Evolutionary conservation across 37 sponge, comb jelly and placozoan genomes (phyloP).

Genomic region (Corticium candelabrum): DNA sequence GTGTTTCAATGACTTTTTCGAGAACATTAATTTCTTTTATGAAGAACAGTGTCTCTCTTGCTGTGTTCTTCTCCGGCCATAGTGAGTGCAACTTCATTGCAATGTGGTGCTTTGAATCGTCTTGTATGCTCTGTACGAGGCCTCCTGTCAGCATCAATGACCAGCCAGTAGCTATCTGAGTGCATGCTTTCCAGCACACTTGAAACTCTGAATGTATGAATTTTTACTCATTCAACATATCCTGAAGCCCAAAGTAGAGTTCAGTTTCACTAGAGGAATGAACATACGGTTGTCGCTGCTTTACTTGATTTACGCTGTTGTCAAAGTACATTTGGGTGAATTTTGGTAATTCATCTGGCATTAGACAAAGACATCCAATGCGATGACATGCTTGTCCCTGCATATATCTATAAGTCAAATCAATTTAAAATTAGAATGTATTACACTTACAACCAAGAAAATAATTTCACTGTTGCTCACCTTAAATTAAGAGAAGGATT

Average conservation of each 20-base stretch:
- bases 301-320: not conserved
- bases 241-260: not conserved
- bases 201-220: no score
- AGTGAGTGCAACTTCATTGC: conserved; percentile 19
- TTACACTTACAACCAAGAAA: no score
- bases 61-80: conserved; percentile 9
- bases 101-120: conserved; percentile 13
- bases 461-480: no score
- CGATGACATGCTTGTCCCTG: not conserved
- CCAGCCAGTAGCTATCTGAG: not conserved
- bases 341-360: not conserved
- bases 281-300: not conserved
- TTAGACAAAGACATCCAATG: not conserved
- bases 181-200: not conserved
- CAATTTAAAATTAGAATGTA: no score
- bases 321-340: not conserved
- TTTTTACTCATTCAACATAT: not conserved
- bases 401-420: no score
- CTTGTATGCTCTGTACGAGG: conserved; percentile 18
- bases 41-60: conserved; percentile 15
- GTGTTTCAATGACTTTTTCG: not conserved
- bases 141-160: conserved; percentile 21
- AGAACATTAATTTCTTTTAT: not conserved
- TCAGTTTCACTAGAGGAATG: not conserved
- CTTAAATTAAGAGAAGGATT: no score